Base-by-base conservation (phyloP, 2,797 vertebrate species). In the Sciurus vulgaris region DNA sequence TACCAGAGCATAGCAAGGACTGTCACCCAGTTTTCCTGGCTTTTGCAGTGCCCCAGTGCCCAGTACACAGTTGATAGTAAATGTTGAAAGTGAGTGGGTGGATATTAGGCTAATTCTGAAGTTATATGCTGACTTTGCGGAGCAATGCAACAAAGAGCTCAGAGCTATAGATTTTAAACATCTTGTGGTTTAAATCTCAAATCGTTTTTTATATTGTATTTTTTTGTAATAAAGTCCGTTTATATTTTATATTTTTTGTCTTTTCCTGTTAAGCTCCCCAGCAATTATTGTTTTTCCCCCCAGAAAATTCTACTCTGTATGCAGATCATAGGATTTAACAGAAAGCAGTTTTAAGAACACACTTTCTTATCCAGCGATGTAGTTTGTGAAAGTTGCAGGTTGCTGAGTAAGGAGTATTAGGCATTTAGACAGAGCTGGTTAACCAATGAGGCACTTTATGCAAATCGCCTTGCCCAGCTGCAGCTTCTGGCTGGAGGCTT, bases 321-420 rank as follows among this genome's bases (percentile, higher is more conserved):
- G 1, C 56, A 49, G 56, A 47, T 87, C 44, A 81, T 7, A 92
- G 22, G 14, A 78, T 86, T 88, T 87, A 89, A 90, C 69, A 72
- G 86, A 82, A 92, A 91, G 79, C 81, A 28, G 61, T 85, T 93
- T 95, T 86, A 81, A 93, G 92, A 67, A 28, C 26, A 0, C 38
- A n/a, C 74, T 91, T 83, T 85, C 51, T n/a, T 89, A 86, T 63
- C 41, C 67, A 47, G 65, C 8, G 12, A 38, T 41, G 14, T 83
- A 11, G 33, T 96, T 86, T 84, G 82, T 85, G 79, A 56, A 86
- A 77, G 86, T 70, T 74, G 63, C 82, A 92, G 86, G 51, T 96
- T 97, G 92, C 93, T 87, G 94, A 94, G 63, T 94, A 90, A 96
- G 93, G 67, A 38, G 33, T 85, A 83, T 91, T 73, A 87, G 91